Evolutionary conservation across 2,113 vertebrate species (phyloP).

Genomic region (Sander lucioperca): DNA sequence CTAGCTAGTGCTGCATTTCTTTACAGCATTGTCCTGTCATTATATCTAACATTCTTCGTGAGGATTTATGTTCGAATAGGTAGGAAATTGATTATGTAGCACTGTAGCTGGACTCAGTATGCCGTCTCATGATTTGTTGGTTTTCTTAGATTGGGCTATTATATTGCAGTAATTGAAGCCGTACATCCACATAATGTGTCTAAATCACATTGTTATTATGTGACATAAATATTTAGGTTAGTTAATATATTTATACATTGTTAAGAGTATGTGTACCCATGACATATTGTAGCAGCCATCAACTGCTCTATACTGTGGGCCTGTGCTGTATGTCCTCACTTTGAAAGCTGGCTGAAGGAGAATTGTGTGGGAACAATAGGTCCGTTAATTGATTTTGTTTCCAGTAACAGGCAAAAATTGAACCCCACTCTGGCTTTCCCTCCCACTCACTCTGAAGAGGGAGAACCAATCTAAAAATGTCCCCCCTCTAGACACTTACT

Average conservation of each 20-base stretch:
- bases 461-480: slow-evolving; percentile 66
- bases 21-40: slow-evolving; percentile 16
- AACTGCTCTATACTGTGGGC: slow-evolving; percentile 9
- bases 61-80: slow-evolving; percentile 5
- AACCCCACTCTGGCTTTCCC: slow-evolving; percentile 43
- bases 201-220: slow-evolving; percentile 17
- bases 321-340: slow-evolving; percentile 2
- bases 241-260: slow-evolving; percentile 5
- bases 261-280: neutral
- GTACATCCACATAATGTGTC: neutral
- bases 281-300: slow-evolving; percentile 5
- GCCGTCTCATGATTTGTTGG: neutral
- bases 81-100: slow-evolving; percentile 4
- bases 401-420: slow-evolving; percentile 45
- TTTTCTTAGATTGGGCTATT: slow-evolving; percentile 12
- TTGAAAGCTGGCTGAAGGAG: slow-evolving; percentile 32
- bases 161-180: neutral
- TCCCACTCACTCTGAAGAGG: slow-evolving; percentile 40
- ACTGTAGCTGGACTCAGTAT: neutral
- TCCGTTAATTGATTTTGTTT: slow-evolving; percentile 73
- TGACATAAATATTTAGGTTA: neutral
- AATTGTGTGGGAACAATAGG: slow-evolving; percentile 52
- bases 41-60: slow-evolving; percentile 14
- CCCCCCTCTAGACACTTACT: slow-evolving; percentile 66
- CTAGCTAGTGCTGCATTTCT: neutral